Base-by-base conservation (phyloP, 2,797 vertebrate species). In the Catamblyrhynchus diadema region DNA sequence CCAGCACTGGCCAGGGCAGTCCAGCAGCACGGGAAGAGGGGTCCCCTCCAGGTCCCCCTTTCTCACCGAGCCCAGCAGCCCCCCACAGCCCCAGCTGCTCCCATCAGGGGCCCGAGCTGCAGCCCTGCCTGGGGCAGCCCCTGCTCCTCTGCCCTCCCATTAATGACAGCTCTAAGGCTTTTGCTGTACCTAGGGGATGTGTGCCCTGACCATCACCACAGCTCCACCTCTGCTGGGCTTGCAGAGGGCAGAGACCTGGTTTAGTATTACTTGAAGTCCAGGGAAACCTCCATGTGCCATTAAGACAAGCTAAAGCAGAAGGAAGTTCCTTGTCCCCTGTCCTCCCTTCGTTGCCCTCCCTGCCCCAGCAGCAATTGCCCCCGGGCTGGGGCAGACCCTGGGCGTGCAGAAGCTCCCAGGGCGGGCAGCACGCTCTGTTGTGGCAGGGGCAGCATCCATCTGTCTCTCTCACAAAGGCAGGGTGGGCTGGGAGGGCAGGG, bases 131-230 rank as follows among this genome's bases (percentile, higher is more conserved):
- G 51, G 19, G 50, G 51, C 51, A n/a, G 51, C 51, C 51, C 51
- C 51, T 32, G 5, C 0, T 12, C 54, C 54, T 33, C n/a, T 7
- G 53, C 27, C 53, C 30, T 4, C 12, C 53, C 6, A 6, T 14
- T 9, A 21, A 8, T 13, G 51, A 14, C 53, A 14, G 20, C 12
- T 14, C 53, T 9, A 5, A n/a, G 51, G 53, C 32, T 53, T n/a
- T 1, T 22, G 56, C 41, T 18, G 13, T 4, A 3, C 57, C 10
- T 9, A 1, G 9, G 10, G 0, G 12, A 8, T 14, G 45, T 1
- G 1, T 5, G 1, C 18, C 33, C 42, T 8, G 24, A 21, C 30
- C 4, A 1, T 12, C 50, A 6, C 28, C 41, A 8, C 41, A 6
- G 1, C 27, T 17, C 45, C 53, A 5, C 14, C 45, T 47, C 45